Percentiles rank a stretch among this genome's conserved stretches.
Evolutionary conservation across 2,888 invertebrate genomes (phyloP).

Genomic region (Yponomeuta malinellus): DNA sequence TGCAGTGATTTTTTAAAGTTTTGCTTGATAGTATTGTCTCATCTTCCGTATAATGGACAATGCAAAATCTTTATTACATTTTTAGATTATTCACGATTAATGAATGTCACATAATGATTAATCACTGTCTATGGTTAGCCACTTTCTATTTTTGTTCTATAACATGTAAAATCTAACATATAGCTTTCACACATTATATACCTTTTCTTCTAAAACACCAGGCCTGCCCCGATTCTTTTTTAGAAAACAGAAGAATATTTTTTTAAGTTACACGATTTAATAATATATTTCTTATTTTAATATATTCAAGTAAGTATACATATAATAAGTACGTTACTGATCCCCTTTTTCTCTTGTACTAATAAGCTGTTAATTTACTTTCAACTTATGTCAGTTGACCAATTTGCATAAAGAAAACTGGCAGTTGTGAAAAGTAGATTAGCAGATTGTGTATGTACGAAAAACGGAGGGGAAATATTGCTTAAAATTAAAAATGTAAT

Average conservation of each 20-base stretch:
- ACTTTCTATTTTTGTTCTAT: slow-evolving; percentile 61
- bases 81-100: slow-evolving; percentile 2
- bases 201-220: slow-evolving; percentile 86
- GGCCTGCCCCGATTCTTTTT: slow-evolving; percentile 83
- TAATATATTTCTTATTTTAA: neutral
- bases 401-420: no score
- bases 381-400: no score
- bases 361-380: no score
- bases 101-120: slow-evolving; percentile 36
- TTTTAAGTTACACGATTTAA: slow-evolving; percentile 25
- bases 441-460: no score
- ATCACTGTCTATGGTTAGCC: slow-evolving; percentile 70
- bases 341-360: no score
- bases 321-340: neutral
- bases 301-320: neutral
- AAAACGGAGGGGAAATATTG: no score
- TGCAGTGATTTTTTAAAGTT: neutral
- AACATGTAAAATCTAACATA: slow-evolving; percentile 67
- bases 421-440: no score
- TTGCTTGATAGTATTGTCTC: neutral
- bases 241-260: slow-evolving; percentile 72
- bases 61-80: neutral
- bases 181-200: slow-evolving; percentile 66
- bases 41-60: neutral
- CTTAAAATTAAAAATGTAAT: no score